A percentile compares a stretch with the other conserved stretches of the same genome.
Conservation (phyloP, 2,888 invertebrate species). For the Branchinecta sandiegonensis region DNA sequence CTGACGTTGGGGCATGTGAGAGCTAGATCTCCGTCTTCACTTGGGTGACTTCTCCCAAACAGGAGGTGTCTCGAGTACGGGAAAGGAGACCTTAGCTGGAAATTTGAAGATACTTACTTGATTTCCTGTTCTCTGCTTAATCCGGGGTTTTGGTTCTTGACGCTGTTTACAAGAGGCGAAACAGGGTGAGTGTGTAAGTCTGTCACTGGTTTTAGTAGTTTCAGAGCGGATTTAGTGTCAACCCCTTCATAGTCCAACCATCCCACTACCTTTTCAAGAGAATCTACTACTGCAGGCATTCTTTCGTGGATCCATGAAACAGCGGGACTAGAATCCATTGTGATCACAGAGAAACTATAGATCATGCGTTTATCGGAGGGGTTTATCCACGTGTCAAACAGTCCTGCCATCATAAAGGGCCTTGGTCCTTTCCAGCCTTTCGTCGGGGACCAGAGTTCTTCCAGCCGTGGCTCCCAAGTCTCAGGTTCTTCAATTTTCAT, state of each 20-base stretch:
- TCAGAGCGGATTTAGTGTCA: slow-evolving; percentile 40
- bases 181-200: slow-evolving; percentile 52
- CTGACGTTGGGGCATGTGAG: no score
- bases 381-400: slow-evolving; percentile 52
- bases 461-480: slow-evolving; percentile 38
- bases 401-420: slow-evolving; percentile 56
- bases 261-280: slow-evolving; percentile 48
- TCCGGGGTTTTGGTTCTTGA: slow-evolving; percentile 45
- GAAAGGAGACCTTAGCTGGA: no score
- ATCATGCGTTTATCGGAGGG: slow-evolving; percentile 31
- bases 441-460: slow-evolving; percentile 35
- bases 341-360: slow-evolving; percentile 60
- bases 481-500: slow-evolving; percentile 42
- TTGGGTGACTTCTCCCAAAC: no score
- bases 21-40: no score
- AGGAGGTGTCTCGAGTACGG: no score
- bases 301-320: slow-evolving; percentile 61
- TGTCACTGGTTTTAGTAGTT: slow-evolving; percentile 42
- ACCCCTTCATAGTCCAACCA: slow-evolving; percentile 51
- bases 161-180: slow-evolving; percentile 53
- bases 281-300: slow-evolving; percentile 61
- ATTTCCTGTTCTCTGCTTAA: slow-evolving; percentile 34
- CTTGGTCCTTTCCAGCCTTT: slow-evolving; percentile 47
- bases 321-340: slow-evolving; percentile 52
- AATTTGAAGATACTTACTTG: slow-evolving; percentile 24